Base-by-base conservation (phyloP, 2,113 vertebrate genomes). In the Cricetomys ansorgei region DNA sequence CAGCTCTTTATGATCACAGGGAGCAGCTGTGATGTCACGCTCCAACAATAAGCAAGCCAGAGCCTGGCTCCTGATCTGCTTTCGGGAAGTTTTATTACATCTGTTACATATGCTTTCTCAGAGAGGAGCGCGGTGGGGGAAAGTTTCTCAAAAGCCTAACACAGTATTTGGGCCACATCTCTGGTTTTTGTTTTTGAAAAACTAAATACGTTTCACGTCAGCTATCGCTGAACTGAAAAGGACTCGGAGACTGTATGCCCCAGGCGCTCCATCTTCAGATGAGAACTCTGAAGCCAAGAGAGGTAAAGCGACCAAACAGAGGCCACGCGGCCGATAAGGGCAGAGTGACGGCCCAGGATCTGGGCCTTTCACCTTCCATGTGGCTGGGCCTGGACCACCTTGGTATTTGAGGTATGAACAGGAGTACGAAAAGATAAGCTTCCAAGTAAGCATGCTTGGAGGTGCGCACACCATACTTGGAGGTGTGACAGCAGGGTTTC, bases 121-220 rank as follows among this genome's bases (percentile, higher is more conserved):
- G 40, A 67, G 1, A 72, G 53, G 67, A 76, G 76, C 88, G 70
- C 19, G 12, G 70, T 25, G 43, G 16, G 31, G 23, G 59, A 3
- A 1, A 50, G 31, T 45, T 27, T 95, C 64, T 93, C 95, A 81
- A 85, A 88, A 69, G 40, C 31, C n/a, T 85, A 88, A 11, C 27
- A n/a, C 29, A 76, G 4, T 64, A 84, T 89, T 64, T 89, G 75
- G 43, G 84, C 12, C 25, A 8, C 27, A 94, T 59, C 50, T 92
- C 92, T 62, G 55, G 70, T 75, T 73, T 88, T 7, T 16, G 87
- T 45, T 13, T 96, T 43, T 75, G 45, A 64, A n/a, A 88, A 93
- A 92, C 43, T 55, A 94, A 72, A 85, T 40, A 67, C 40, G 65
- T 45, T 79, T 79, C 55, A 53, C 57, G 59, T 17, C 6, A 16